Evolutionary conservation across 2,888 invertebrate species (phyloP).

Genomic region (Tenthredo notha): DNA sequence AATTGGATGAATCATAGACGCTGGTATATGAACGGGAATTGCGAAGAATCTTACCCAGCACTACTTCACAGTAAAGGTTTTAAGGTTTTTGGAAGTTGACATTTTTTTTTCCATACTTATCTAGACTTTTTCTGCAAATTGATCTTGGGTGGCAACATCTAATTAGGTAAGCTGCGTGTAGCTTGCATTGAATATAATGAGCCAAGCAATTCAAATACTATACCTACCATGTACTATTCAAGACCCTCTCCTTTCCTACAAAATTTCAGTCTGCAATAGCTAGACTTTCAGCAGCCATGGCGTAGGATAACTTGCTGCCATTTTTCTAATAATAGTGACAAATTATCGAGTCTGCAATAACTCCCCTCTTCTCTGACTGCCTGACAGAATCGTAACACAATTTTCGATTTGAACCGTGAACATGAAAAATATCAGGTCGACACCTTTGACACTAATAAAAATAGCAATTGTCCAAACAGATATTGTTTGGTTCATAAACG

Average conservation of each 20-base stretch:
- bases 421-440: neutral
- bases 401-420: neutral
- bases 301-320: neutral
- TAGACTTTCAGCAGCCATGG: neutral
- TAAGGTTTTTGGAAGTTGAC: neutral
- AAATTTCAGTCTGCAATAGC: neutral
- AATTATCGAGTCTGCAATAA: neutral
- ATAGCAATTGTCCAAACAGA: neutral
- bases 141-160: neutral
- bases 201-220: neutral
- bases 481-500: neutral
- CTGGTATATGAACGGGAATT: too few species aligned
- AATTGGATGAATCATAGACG: too few species aligned
- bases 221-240: neutral
- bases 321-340: neutral
- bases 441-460: neutral
- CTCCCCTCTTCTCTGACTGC: neutral
- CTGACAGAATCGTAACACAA: neutral
- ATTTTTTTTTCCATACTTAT: too few species aligned
- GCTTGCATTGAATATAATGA: neutral
- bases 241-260: neutral
- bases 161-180: neutral
- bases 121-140: neutral
- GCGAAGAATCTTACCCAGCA: neutral
- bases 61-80: too few species aligned